Evolutionary conservation across 2,113 vertebrate species (phyloP).

Genomic region (Lethenteron reissneri): DNA sequence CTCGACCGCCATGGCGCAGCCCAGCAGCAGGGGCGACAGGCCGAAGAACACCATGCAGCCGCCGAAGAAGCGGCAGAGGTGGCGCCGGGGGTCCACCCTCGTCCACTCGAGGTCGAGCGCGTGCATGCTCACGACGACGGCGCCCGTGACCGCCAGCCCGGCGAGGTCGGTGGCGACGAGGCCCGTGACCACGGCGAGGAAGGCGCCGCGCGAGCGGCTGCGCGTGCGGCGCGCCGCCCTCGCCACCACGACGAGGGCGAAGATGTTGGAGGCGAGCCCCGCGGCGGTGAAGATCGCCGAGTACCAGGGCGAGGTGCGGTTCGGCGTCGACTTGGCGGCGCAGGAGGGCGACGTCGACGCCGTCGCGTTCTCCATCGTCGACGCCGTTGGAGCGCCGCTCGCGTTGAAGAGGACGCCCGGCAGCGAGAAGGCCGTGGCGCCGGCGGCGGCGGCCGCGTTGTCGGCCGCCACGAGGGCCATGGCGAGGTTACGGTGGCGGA

Average conservation of each 20-base stretch:
- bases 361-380: too few species aligned
- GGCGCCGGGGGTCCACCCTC: conserved; percentile 33
- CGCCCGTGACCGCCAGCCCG: conserved; percentile 57
- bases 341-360: too few species aligned
- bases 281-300: conserved; percentile 31
- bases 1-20: conserved; percentile 59
- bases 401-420: too few species aligned
- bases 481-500: too few species aligned
- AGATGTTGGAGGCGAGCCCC: conserved; percentile 63
- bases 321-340: too few species aligned
- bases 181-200: conserved; percentile 54
- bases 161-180: conserved; percentile 70
- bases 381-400: too few species aligned
- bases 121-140: conserved; percentile 50
- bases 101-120: conserved; percentile 35
- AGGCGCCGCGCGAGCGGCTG: conserved; percentile 39
- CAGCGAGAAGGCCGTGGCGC: too few species aligned
- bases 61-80: conserved; percentile 73
- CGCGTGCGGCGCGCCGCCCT: conserved; percentile 29
- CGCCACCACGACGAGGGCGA: conserved; percentile 46
- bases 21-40: conserved; percentile 54
- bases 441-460: too few species aligned
- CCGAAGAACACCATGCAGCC: conserved; percentile 88
- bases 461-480: too few species aligned
- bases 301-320: conserved; percentile 32